A percentile compares a stretch with the other conserved stretches of the same genome.
Evolutionary conservation across 2,113 vertebrate genomes (phyloP).

Genomic region (Myrmecophaga tridactyla): DNA sequence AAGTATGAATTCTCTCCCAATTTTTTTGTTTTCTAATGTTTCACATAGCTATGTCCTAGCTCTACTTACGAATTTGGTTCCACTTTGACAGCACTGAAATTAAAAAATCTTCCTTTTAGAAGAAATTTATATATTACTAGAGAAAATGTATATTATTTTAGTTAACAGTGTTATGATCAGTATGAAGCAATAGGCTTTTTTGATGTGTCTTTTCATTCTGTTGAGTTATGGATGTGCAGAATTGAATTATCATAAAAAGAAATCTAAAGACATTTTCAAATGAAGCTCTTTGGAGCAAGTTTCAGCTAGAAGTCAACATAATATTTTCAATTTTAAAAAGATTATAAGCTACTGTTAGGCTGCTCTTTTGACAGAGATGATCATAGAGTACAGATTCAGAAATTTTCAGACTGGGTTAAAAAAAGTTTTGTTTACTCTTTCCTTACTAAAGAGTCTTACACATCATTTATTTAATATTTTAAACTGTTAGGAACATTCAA

Average conservation of each 20-base stretch:
- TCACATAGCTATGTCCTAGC: background rate
- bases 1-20: background rate
- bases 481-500: slow-evolving; percentile 1
- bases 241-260: background rate
- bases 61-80: background rate
- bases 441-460: background rate
- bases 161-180: background rate
- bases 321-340: background rate
- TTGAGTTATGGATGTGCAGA: background rate
- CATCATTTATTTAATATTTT: background rate
- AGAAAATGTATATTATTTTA: background rate
- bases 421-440: background rate
- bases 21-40: background rate
- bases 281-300: background rate
- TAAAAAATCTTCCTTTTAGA: background rate
- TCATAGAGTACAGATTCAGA: background rate
- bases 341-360: background rate
- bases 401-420: background rate
- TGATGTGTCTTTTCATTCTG: background rate
- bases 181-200: background rate
- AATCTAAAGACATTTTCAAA: background rate
- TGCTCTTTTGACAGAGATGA: background rate
- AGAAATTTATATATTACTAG: background rate
- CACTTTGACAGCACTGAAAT: background rate
- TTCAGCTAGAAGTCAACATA: background rate